These are phyloP conservation scores for Scaptomyza pallida DNA, from an alignment of 1,140 invertebrate species.

Conservation along the genomic window DNA sequence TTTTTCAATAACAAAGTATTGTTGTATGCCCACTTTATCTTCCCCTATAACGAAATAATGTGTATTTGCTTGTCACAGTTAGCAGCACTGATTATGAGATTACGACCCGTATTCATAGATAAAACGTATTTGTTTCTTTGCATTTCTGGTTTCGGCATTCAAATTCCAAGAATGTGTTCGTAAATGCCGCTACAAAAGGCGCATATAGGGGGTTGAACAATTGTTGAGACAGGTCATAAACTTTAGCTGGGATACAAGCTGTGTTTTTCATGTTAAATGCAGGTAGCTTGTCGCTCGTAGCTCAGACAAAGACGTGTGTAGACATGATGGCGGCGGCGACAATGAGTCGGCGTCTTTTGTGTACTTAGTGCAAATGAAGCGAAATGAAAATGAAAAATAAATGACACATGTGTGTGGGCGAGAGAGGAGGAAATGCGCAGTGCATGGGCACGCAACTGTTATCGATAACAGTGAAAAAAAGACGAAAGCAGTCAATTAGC, in stretches of 20 bases:
- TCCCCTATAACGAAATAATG: background rate
- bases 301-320: conserved; percentile 34
- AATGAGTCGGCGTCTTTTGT: conserved; percentile 54
- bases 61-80: too few species aligned
- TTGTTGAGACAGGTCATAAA: conserved; percentile 61
- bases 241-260: conserved; percentile 12
- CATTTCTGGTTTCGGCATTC: conserved; percentile 7
- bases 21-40: background rate
- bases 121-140: conserved; percentile 3
- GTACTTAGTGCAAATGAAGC: background rate
- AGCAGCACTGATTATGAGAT: too few species aligned
- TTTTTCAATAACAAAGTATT: background rate
- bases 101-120: background rate
- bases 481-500: conserved; percentile 25
- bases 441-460: conserved; percentile 11
- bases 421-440: conserved; percentile 26
- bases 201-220: conserved; percentile 1
- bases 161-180: conserved; percentile 37
- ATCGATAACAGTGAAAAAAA: conserved; percentile 26
- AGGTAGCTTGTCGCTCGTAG: conserved; percentile 26
- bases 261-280: conserved; percentile 20
- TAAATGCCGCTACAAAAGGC: conserved; percentile 31
- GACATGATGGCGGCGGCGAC: conserved; percentile 51
- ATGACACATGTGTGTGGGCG: conserved; percentile 6
- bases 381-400: background rate